Conservation (phyloP, 2,888 invertebrate genomes). For the Branchellion lobata region DNA sequence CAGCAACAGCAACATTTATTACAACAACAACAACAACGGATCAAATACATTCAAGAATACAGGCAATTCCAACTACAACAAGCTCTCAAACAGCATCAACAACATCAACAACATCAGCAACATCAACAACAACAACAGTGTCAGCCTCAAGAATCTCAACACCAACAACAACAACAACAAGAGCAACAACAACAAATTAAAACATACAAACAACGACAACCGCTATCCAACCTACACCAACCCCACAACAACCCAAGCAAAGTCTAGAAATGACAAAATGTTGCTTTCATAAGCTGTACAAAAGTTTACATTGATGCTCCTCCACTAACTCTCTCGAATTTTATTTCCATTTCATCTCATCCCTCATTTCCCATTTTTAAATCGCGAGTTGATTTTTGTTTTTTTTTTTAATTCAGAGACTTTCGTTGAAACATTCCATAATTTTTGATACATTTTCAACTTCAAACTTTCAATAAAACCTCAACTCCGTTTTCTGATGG, state of each 20-base stretch:
- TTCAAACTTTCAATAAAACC: too few species aligned
- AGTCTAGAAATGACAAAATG: neutral
- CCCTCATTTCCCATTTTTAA: neutral
- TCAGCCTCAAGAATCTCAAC: neutral
- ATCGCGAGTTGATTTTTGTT: neutral
- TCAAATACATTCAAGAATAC: neutral
- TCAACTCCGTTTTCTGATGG: too few species aligned
- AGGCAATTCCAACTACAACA: slow-evolving; percentile 21
- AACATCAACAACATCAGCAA: neutral
- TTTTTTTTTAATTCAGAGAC: too few species aligned
- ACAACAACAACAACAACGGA: neutral
- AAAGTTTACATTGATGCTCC: too few species aligned
- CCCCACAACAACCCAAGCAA: neutral
- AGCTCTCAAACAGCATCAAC: neutral
- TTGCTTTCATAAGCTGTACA: too few species aligned
- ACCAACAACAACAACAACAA: neutral
- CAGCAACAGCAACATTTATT: neutral
- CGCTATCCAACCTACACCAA: neutral
- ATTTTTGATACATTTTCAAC: too few species aligned
- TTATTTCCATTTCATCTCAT: neutral
- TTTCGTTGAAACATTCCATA: too few species aligned
- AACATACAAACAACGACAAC: neutral
- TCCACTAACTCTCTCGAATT: neutral
- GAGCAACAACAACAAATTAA: neutral
- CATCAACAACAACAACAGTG: neutral